Conservation (phyloP, 2,113 vertebrate genomes). For the Terrapene triunguis region DNA sequence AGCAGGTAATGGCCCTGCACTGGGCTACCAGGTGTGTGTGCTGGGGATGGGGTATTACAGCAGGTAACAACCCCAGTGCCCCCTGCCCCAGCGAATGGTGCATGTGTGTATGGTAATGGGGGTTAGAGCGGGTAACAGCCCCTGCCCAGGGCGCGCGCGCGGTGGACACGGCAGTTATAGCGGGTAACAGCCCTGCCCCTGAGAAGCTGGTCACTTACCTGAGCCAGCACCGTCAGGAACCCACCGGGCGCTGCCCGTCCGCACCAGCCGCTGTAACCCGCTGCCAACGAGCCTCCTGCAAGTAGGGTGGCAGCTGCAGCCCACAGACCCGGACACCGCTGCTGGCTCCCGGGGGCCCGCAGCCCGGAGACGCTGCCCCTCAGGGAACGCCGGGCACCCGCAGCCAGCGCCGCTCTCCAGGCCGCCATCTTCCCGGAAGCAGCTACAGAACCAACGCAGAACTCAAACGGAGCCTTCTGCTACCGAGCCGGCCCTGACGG, state of each 20-base stretch:
- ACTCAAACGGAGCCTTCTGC: not conserved
- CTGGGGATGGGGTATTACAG: too few species aligned
- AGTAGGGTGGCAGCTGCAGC: slow-evolving; percentile 2
- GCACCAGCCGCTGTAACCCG: slow-evolving; percentile 30
- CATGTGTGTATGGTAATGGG: too few species aligned
- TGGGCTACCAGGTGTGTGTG: too few species aligned
- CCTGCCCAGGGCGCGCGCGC: too few species aligned
- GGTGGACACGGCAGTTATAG: not conserved
- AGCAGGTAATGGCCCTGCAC: too few species aligned
- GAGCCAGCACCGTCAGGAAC: slow-evolving; percentile 44
- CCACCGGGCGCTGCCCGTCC: not conserved
- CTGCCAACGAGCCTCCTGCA: slow-evolving; percentile 60
- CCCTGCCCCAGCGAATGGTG: too few species aligned
- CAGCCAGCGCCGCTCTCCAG: not conserved
- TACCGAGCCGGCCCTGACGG: not conserved
- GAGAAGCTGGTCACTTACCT: slow-evolving; percentile 63
- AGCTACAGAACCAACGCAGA: not conserved
- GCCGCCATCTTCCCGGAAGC: slow-evolving; percentile 84
- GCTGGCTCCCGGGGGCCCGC: not conserved
- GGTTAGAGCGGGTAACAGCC: not conserved
- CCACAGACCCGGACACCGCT: not conserved
- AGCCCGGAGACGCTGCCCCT: slow-evolving; percentile 11
- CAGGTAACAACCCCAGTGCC: too few species aligned
- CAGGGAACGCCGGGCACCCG: not conserved
- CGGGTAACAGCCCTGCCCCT: not conserved